Evolutionary conservation across 2,888 invertebrate genomes (phyloP).

Genomic region (Meta bourneti): DNA sequence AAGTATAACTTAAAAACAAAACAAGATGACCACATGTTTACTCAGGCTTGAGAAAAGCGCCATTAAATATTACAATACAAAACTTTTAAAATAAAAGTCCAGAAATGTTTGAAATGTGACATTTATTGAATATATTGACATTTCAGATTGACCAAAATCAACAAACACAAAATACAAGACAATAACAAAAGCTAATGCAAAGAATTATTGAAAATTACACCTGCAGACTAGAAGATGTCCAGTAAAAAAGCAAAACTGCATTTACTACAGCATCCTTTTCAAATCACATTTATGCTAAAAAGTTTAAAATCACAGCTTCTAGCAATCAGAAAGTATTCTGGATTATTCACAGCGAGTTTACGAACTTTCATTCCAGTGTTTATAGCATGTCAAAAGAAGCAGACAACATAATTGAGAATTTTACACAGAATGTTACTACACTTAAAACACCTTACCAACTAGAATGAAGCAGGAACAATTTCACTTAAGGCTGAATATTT

Average conservation of each 20-base stretch:
- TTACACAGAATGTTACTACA: no score
- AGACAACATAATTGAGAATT: not conserved
- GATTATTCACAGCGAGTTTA: not conserved
- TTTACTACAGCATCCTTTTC: not conserved
- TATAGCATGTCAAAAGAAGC: not conserved
- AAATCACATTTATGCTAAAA: not conserved
- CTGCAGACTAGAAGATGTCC: constrained; percentile 8
- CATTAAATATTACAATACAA: no score
- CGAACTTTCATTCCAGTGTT: not conserved
- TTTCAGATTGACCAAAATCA: not conserved
- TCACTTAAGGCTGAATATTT: no score
- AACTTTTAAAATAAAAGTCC: not conserved
- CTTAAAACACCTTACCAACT: no score
- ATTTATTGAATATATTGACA: constrained; percentile 32
- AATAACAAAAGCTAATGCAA: not conserved
- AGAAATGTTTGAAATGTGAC: constrained; percentile 34
- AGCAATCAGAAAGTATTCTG: constrained; percentile 2
- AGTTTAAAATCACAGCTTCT: not conserved
- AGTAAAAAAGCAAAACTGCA: constrained; percentile 13
- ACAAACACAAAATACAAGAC: not conserved
- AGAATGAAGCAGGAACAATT: no score
- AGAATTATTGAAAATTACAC: not conserved
- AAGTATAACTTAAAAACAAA: no score
- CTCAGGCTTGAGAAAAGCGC: no score
- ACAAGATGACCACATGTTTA: no score